A percentile compares a stretch with the other conserved stretches of the same genome.
These are phyloP conservation scores for Hydrozoanthus gracilis DNA, from an alignment of 92 coral and sea anemone species.

Conservation along the genomic window DNA sequence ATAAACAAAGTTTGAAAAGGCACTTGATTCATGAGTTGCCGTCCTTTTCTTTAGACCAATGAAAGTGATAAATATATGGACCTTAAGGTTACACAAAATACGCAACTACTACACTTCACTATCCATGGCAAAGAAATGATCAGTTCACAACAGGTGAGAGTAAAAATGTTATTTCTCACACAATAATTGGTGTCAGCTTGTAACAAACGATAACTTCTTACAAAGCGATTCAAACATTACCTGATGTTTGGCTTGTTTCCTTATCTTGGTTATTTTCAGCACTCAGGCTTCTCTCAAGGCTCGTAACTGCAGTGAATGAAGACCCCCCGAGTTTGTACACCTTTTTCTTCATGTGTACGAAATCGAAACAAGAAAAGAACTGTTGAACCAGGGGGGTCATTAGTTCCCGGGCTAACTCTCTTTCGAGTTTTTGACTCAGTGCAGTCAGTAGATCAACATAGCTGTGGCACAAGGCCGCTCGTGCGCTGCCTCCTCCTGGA, in stretches of 20 bases:
- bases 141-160: too few species aligned
- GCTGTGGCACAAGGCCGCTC: conserved; percentile 88
- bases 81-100: too few species aligned
- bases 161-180: too few species aligned
- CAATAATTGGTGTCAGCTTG: too few species aligned
- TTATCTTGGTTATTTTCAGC: conserved; percentile 35
- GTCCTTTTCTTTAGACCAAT: too few species aligned
- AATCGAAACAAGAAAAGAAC: conserved; percentile 92
- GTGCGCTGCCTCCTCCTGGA: conserved; percentile 90
- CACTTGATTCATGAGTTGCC: too few species aligned
- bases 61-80: too few species aligned
- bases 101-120: too few species aligned
- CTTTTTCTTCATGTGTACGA: conserved; percentile 74
- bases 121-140: too few species aligned
- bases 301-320: conserved; percentile 36
- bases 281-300: not conserved
- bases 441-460: conserved; percentile 84
- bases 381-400: conserved; percentile 87
- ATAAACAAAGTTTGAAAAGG: too few species aligned
- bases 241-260: not conserved
- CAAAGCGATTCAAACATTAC: not conserved
- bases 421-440: conserved; percentile 87
- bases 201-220: too few species aligned
- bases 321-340: conserved; percentile 53
- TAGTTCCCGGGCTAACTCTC: conserved; percentile 84